phyloP scores from a whole-genome alignment of 2,113 vertebrate species.

The Alosa alosa region DNA sequence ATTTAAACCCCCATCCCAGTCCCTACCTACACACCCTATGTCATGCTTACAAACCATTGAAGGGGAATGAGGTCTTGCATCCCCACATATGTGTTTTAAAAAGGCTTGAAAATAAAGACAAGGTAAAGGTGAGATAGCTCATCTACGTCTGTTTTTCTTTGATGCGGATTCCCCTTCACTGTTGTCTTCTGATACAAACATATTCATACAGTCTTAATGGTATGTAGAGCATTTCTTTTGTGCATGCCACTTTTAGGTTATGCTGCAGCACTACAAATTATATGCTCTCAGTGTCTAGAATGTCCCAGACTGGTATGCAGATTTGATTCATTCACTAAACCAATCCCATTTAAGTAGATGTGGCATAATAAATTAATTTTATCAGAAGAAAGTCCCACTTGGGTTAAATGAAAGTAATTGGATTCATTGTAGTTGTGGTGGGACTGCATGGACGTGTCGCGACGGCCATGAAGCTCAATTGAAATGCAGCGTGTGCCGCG shows the following conservation, averaged over 20 bases:
- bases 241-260: neutral
- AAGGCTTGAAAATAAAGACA: neutral
- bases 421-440: neutral
- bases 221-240: neutral
- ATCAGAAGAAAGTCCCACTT: conserved; percentile 2
- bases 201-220: neutral
- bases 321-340: neutral
- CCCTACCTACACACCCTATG: neutral
- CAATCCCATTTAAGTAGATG: neutral
- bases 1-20: neutral
- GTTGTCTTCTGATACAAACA: neutral
- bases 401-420: neutral
- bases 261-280: neutral
- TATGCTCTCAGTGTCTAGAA: neutral
- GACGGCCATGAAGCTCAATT: neutral
- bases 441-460: neutral
- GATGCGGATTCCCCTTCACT: neutral
- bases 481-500: neutral
- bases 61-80: neutral
- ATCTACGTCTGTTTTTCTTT: neutral
- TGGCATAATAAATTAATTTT: neutral
- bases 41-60: neutral
- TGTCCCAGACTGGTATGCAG: neutral
- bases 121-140: neutral
- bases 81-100: conserved; percentile 3